A percentile compares a stretch with the other conserved stretches of the same genome.
Evolutionary conservation across 2,888 invertebrate genomes (phyloP).

Genomic region (Stenodera caucasica): DNA sequence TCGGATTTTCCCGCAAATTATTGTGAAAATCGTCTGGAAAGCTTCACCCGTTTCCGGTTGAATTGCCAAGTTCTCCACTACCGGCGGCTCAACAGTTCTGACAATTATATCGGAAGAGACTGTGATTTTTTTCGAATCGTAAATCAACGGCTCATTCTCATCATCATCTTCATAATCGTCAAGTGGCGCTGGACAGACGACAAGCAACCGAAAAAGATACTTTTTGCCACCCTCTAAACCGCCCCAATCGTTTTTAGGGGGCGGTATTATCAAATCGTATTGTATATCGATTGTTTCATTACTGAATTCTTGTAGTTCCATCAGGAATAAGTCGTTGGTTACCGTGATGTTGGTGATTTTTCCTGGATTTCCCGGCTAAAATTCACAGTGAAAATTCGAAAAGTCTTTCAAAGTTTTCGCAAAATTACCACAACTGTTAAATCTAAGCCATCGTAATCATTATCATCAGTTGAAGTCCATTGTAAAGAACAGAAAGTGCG

Average conservation of each 20-base stretch:
- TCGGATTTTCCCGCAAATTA: conserved; percentile 14
- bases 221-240: conserved; percentile 23
- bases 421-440: conserved; percentile 17
- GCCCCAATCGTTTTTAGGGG: conserved; percentile 15
- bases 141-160: conserved; percentile 7
- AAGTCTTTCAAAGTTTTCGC: not conserved
- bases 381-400: not conserved
- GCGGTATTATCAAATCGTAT: conserved; percentile 21
- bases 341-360: conserved; percentile 20
- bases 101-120: conserved; percentile 9
- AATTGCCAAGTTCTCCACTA: conserved; percentile 13
- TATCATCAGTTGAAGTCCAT: conserved; percentile 16
- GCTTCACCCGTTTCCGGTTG: conserved; percentile 21
- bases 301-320: conserved; percentile 26
- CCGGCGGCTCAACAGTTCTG: conserved; percentile 19
- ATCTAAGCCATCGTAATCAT: conserved; percentile 18
- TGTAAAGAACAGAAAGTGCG: conserved; percentile 23
- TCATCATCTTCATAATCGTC: conserved; percentile 13
- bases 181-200: conserved; percentile 17
- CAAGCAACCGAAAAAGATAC: conserved; percentile 21
- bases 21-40: conserved; percentile 17
- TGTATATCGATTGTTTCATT: conserved; percentile 20
- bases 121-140: conserved; percentile 2
- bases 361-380: conserved; percentile 23
- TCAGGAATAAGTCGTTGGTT: conserved; percentile 23